phyloP scores from a whole-genome alignment of 1,140 invertebrate genomes.

The Bactericera cockerelli region DNA sequence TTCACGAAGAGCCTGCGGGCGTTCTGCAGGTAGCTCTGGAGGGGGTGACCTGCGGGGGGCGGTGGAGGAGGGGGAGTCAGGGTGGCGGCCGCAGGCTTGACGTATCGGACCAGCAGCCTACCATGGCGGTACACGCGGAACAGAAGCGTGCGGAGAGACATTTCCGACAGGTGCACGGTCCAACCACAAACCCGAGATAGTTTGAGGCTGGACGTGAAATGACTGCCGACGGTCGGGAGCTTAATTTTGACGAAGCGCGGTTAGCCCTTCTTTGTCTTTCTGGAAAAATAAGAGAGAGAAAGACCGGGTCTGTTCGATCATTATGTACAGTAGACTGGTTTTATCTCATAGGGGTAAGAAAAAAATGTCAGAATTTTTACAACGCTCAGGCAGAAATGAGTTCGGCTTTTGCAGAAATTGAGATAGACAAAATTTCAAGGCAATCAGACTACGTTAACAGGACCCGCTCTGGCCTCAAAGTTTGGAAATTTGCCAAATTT shows the following conservation, averaged over 20 bases:
- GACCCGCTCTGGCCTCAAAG: too few relatives aligned
- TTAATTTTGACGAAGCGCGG: slow-evolving; percentile 9
- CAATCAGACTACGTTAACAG: too few relatives aligned
- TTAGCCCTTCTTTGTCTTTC: not conserved
- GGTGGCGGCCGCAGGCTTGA: not conserved
- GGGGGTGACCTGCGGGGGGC: not conserved
- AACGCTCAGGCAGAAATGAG: too few relatives aligned
- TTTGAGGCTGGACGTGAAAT: not conserved
- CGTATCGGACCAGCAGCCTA: not conserved
- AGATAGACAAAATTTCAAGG: too few relatives aligned
- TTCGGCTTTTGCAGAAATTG: too few relatives aligned
- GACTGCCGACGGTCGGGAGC: not conserved
- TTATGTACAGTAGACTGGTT: too few relatives aligned
- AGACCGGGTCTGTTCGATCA: not conserved
- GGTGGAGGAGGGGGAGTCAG: not conserved
- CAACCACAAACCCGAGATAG: not conserved
- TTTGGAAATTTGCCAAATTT: too few relatives aligned
- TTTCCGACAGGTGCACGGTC: not conserved
- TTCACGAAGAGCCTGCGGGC: slow-evolving; percentile 47
- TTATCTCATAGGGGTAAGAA: too few relatives aligned
- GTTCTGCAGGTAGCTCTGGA: slow-evolving; percentile 18
- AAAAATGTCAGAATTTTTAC: too few relatives aligned
- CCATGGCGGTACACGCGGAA: not conserved
- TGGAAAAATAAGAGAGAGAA: slow-evolving; percentile 4
- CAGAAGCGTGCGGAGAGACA: not conserved